phyloP scores from a whole-genome alignment of 2,113 vertebrate genomes.

The Opisthocomus hoazin region DNA sequence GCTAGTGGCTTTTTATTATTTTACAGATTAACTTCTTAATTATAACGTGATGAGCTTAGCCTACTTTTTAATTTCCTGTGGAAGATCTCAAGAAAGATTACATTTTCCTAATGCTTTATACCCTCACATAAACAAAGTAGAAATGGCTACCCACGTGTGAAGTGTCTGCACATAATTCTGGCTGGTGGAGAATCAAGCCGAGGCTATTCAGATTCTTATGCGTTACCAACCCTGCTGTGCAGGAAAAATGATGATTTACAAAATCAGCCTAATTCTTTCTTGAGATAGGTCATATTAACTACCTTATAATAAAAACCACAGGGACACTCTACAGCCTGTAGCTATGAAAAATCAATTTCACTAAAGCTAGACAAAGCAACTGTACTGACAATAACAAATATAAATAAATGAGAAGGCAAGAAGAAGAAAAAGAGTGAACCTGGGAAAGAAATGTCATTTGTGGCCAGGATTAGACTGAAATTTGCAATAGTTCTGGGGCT shows the following conservation, averaged over 20 bases:
- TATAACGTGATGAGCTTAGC: not conserved
- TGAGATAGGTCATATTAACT: conserved; percentile 14
- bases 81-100: not conserved
- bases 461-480: not conserved
- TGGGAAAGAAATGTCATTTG: not conserved
- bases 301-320: conserved; percentile 18
- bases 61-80: not conserved
- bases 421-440: not conserved
- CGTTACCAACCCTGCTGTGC: not conserved
- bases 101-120: not conserved
- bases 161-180: not conserved
- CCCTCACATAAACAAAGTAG: not conserved
- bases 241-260: not conserved
- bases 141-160: not conserved
- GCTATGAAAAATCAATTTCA: conserved; percentile 21
- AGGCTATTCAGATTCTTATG: not conserved
- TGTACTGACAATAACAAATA: conserved; percentile 6
- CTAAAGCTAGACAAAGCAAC: not conserved
- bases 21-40: not conserved
- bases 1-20: not conserved
- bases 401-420: conserved; percentile 29
- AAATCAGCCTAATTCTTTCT: conserved; percentile 25
- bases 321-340: not conserved
- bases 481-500: not conserved
- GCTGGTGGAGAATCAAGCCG: not conserved